Evolutionary conservation across 2,888 invertebrate genomes (phyloP), one percentile per base, ranked within the genome.

Genomic region (Adelphocoris suturalis): DNA sequence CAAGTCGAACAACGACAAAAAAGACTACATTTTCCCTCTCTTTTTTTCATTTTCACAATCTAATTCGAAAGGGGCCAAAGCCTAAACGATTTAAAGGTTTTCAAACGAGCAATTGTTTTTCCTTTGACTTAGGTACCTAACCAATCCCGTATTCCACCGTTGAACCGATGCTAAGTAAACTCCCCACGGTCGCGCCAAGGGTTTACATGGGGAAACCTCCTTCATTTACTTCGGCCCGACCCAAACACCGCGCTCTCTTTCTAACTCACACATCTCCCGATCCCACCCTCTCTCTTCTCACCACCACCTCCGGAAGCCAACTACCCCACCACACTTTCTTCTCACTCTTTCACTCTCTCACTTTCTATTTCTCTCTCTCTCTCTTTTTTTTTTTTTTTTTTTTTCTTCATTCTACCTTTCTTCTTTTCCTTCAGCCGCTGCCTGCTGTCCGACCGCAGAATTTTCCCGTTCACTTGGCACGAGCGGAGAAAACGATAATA

Each of bases 391-490:
- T 19, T 11, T 16, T 52, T 61, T 61, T 19, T 19, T 19, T n/a
- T 3, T 61, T 19, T 61, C 9, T 9, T 61, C 19, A 19, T 61
- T 61, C 2, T 61, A 4, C 19, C 9, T 19, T 9, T n/a, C 2
- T 61, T n/a, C n/a, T 16, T 19, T 9, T 9, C 19, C 19, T 16
- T 2, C n/a, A 3, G 5, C 61, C 11, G n/a, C n/a, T 19, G 52
- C 52, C 52, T 52, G 52, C 52, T 19, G 61, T 19, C 61, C 61
- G 61, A 61, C 61, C 61, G 19, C 19, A 9, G 61, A 19, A 61
- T 61, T 61, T 61, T 61, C 61, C 61, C 19, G 61, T 61, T 61
- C n/a, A 19, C 61, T 61, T 61, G 61, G n/a, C 61, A 61, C 61
- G n/a, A 61, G 61, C 61, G 61, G 19, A 61, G 61, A 19, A 61